Conservation (phyloP, 2,113 vertebrate species). For the Xenopus tropicalis region UCB_Xtro_10.0 CM004452.2:4377001-4377500, state of each 20-base stretch:
- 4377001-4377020: no score
- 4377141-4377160: constrained; percentile 98
- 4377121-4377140: constrained; percentile 98
- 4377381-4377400: constrained; percentile 3
- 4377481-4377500: no score
- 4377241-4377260: constrained; percentile 72
- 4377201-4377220: no score
- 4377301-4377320: constrained; percentile 77
- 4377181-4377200: background rate
- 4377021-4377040: constrained; percentile 77
- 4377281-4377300: constrained; percentile 76
- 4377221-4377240: background rate
- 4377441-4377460: no score
- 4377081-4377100: constrained; percentile 90
- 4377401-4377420: no score
- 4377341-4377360: constrained; percentile 79
- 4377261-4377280: constrained; percentile 73
- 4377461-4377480: no score
- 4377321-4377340: constrained; percentile 72
- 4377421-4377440: no score
- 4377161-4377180: constrained; percentile 10
- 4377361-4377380: constrained; percentile 70
- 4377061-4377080: constrained; percentile 87
- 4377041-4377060: constrained; percentile 88
- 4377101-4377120: constrained; percentile 95